These are phyloP conservation scores for Labia minor DNA, from an alignment of 2,888 invertebrate species.

Conservation along the genomic window DNA sequence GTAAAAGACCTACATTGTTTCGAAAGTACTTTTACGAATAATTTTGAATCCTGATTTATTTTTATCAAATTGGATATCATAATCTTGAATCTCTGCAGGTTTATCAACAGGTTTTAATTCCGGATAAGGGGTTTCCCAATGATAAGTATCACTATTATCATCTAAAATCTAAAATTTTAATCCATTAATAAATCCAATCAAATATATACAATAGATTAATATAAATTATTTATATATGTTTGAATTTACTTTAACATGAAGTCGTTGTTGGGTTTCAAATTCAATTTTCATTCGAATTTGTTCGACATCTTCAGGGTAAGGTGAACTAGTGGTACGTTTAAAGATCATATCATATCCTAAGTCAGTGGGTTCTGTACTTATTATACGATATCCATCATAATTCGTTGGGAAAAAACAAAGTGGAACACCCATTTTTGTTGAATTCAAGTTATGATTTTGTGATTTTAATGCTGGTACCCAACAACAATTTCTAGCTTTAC, in stretches of 20 bases:
- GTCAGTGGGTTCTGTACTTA: slow-evolving; percentile 49
- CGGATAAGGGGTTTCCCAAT: slow-evolving; percentile 42
- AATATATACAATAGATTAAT: neutral
- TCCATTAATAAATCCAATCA: neutral
- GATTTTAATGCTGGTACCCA: slow-evolving; percentile 40
- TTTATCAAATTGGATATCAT: slow-evolving; percentile 45
- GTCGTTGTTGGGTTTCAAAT: slow-evolving; percentile 48
- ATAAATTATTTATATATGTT: neutral
- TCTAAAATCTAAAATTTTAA: neutral
- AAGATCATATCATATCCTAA: slow-evolving; percentile 49
- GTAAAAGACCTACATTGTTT: slow-evolving; percentile 42
- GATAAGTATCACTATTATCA: neutral
- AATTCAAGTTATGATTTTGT: slow-evolving; percentile 22
- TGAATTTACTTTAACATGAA: slow-evolving; percentile 52
- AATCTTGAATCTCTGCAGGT: slow-evolving; percentile 41
- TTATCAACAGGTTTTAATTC: slow-evolving; percentile 45
- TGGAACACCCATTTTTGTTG: slow-evolving; percentile 44
- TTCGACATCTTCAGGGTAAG: slow-evolving; percentile 54
- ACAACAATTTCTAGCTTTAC: slow-evolving; percentile 57
- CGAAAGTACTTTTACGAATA: slow-evolving; percentile 42
- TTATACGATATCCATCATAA: slow-evolving; percentile 52
- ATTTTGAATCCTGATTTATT: slow-evolving; percentile 52
- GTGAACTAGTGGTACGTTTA: slow-evolving; percentile 43
- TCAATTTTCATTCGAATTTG: slow-evolving; percentile 48
- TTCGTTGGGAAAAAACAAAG: slow-evolving; percentile 62